phyloP scores from a whole-genome alignment of 2,888 invertebrate species.

The Thera britannica region DNA sequence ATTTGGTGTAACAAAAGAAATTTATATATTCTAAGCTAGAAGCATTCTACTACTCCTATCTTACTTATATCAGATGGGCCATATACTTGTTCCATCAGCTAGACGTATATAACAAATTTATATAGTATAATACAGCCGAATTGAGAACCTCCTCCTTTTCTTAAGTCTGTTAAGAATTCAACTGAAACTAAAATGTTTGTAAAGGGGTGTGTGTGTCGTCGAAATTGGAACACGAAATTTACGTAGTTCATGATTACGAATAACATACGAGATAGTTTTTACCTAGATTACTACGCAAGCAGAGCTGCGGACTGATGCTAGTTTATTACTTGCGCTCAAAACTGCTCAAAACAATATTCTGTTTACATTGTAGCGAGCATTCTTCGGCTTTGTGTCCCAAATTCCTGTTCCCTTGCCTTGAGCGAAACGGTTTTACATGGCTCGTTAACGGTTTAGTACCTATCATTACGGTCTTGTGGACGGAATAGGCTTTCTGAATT shows the following conservation, averaged over 20 bases:
- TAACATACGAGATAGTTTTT: too few relatives aligned
- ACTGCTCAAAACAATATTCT: slow-evolving; percentile 33
- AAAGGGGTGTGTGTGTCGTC: too few relatives aligned
- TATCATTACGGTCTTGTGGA: slow-evolving; percentile 39
- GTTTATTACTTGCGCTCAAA: slow-evolving; percentile 9
- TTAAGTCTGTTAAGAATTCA: too few relatives aligned
- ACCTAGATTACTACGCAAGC: not conserved
- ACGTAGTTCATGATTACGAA: too few relatives aligned
- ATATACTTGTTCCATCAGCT: not conserved
- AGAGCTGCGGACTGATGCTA: not conserved
- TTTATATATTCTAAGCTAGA: too few relatives aligned
- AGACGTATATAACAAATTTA: not conserved
- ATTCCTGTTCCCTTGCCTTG: slow-evolving; percentile 47
- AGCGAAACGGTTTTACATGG: slow-evolving; percentile 41
- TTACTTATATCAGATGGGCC: too few relatives aligned
- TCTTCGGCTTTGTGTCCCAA: slow-evolving; percentile 46
- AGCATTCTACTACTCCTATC: too few relatives aligned
- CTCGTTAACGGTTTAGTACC: slow-evolving; percentile 48
- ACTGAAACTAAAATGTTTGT: too few relatives aligned
- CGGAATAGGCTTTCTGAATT: slow-evolving; percentile 37
- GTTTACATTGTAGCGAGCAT: slow-evolving; percentile 46
- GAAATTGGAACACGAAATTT: too few relatives aligned
- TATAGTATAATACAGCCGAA: too few relatives aligned
- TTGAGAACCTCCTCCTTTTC: too few relatives aligned
- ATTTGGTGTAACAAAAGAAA: too few relatives aligned